Evolutionary conservation across 64 coral and sea anemone genomes (phyloP), one percentile per base, ranked within the genome.

Genomic region (Astreopora myriophthalma): DNA sequence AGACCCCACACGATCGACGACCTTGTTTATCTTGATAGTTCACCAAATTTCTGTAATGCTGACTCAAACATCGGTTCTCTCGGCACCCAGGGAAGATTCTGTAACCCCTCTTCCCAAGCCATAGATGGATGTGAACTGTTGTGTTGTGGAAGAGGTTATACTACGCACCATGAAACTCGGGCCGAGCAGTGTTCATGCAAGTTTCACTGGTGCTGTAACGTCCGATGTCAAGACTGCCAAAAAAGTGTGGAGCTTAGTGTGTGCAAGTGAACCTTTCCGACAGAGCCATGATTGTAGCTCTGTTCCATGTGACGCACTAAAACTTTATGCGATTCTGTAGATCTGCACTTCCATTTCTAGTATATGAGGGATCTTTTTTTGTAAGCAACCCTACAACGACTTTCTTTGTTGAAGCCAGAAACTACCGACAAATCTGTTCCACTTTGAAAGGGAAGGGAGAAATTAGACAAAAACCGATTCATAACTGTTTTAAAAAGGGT

Each of bases 171-270:
- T 51, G 75, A 88, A 27, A 2, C 29, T 9, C 64, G 52, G 8
- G 74, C 44, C 46, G 75, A 98, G 82, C 85, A 71, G 10, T 98
- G 96, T 14, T 34, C n/a, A 3, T 98, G 96, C 82, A 94, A 92
- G 12, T 94, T 98, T 42, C 87, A 85, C n/a, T 94, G 96, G 92
- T 98, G 96, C 61, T 98, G 96, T 74, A 76, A 88, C 13, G 92
- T 98, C 1, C 46, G 34, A 20, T 98, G 96, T 37, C 70, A 87
- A 34, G 76, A 87, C 23, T 98, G 96, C 34, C 66, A 4, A 8
- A 87, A 66, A 26, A 86, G 42, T 1, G 91, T 93, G 1, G 95
- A 96, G 89, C 28, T 96, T 11, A 96, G 79, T 46, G 85, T 94
- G 8, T 96, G 95, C 60, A 94, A 90, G 61, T 96, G 71, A 76